Conservation (phyloP, 2,888 invertebrate genomes). For the Salticus scenicus region DNA sequence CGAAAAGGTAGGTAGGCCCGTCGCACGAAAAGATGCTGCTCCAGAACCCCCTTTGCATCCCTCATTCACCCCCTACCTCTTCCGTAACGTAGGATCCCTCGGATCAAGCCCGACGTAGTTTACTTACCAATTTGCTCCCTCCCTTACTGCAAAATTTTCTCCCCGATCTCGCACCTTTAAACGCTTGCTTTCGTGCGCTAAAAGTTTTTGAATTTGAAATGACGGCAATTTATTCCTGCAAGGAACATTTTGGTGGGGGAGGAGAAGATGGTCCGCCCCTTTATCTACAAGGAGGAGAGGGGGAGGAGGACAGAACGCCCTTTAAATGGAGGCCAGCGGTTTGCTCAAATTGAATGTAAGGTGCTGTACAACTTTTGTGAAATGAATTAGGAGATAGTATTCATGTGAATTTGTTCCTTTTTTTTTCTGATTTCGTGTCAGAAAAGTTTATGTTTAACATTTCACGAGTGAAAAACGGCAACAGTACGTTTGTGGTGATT, state of each 20-base stretch:
- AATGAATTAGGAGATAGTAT: slow-evolving; percentile 53
- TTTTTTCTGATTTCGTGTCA: slow-evolving; percentile 18
- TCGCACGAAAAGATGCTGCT: slow-evolving; percentile 60
- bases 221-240: slow-evolving; percentile 67
- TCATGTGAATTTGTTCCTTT: neutral
- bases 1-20: slow-evolving; percentile 44
- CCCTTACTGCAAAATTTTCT: slow-evolving; percentile 1
- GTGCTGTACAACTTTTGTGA: slow-evolving; percentile 36
- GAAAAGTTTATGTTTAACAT: too few relatives aligned
- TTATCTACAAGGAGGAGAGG: slow-evolving; percentile 14
- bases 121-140: slow-evolving; percentile 62
- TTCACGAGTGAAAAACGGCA: neutral
- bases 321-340: slow-evolving; percentile 40
- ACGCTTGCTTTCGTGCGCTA: slow-evolving; percentile 64
- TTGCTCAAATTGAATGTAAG: slow-evolving; percentile 63
- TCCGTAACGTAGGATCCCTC: neutral
- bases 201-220: slow-evolving; percentile 71
- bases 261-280: neutral
- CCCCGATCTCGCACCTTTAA: slow-evolving; percentile 58
- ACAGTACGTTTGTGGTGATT: neutral
- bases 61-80: neutral
- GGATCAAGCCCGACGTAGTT: slow-evolving; percentile 66
- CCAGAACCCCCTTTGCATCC: slow-evolving; percentile 20
- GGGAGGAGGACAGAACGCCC: slow-evolving; percentile 41
- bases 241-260: slow-evolving; percentile 13